Conservation (phyloP, 1,140 invertebrate species). For the Limonius californicus region DNA sequence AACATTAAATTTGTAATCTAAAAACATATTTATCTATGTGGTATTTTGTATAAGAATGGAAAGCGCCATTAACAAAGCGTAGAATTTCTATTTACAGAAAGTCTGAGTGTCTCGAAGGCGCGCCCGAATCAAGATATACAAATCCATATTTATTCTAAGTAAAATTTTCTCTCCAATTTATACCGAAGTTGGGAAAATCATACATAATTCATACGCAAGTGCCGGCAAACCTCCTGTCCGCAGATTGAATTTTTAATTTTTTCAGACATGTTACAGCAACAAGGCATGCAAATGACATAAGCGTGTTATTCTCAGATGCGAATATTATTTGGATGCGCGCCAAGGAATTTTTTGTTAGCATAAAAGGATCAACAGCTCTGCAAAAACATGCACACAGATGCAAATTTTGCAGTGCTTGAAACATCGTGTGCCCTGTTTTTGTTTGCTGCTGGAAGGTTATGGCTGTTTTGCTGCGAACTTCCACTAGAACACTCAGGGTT, state of each 20-base stretch:
- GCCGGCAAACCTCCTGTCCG: not conserved
- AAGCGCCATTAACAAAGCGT: no score
- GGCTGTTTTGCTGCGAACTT: not conserved
- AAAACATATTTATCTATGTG: no score
- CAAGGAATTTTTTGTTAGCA: not conserved
- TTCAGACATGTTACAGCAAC: not conserved
- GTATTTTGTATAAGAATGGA: no score
- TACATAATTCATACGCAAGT: not conserved
- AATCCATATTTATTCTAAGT: not conserved
- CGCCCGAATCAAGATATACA: not conserved
- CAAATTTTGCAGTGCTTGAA: not conserved
- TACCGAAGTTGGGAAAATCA: not conserved
- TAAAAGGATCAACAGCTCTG: not conserved
- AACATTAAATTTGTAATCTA: no score
- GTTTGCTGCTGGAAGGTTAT: not conserved
- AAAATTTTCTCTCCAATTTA: not conserved
- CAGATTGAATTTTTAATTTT: not conserved
- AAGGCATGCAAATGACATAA: not conserved
- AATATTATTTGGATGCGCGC: not conserved
- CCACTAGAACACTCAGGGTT: not conserved
- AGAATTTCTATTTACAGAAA: no score
- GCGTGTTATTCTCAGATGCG: not conserved
- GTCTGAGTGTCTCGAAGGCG: no score
- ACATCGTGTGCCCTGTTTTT: not conserved
- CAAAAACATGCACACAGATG: not conserved